Conservation (phyloP, 53 echinoderm and acorn worm genomes). For the Echinometra lucunter region DNA sequence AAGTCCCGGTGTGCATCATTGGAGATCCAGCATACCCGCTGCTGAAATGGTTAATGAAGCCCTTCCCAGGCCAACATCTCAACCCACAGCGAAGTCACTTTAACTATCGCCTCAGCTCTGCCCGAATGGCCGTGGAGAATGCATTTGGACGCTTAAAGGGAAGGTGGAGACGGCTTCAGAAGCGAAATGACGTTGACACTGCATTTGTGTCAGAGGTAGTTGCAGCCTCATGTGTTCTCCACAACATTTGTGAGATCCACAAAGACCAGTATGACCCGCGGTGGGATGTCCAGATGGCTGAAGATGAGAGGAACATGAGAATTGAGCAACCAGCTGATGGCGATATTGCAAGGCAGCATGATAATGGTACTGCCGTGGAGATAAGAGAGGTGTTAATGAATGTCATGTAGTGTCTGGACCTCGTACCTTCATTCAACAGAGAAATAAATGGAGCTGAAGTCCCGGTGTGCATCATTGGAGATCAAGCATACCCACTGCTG, state of each 20-base stretch:
- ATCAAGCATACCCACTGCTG: constrained; percentile 79
- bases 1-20: constrained; percentile 72
- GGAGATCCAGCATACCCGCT: constrained; percentile 85
- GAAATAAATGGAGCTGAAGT: constrained; percentile 65
- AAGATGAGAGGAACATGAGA: too few relatives aligned
- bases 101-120: constrained; percentile 73
- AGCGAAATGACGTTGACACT: constrained; percentile 72
- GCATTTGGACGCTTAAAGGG: constrained; percentile 84
- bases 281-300: not conserved
- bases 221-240: constrained; percentile 76
- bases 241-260: constrained; percentile 75
- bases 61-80: constrained; percentile 49
- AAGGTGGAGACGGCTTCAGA: constrained; percentile 74
- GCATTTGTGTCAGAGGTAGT: constrained; percentile 63
- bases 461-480: constrained; percentile 74
- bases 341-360: too few relatives aligned
- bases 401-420: too few relatives aligned
- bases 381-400: too few relatives aligned
- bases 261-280: constrained; percentile 12
- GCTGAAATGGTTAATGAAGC: constrained; percentile 82
- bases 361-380: too few relatives aligned
- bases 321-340: too few relatives aligned
- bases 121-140: constrained; percentile 77
- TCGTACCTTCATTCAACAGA: too few relatives aligned
- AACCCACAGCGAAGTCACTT: constrained; percentile 47